Base-by-base conservation (phyloP, 2,888 invertebrate species). In the Amphipoea lucens region DNA sequence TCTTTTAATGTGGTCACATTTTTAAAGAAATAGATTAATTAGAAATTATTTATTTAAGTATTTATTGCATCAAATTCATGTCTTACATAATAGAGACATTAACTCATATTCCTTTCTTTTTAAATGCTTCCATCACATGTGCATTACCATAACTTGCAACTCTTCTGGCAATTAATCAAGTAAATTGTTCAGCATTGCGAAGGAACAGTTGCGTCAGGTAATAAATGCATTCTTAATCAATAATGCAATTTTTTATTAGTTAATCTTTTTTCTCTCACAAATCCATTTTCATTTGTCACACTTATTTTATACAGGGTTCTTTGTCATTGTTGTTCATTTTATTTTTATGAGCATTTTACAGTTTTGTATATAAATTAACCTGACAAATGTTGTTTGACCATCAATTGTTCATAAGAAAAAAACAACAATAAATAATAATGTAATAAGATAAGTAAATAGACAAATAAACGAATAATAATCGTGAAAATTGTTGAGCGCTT, bases 91-190 rank as follows among this genome's bases (percentile, higher is more conserved):
- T 36, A 66, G n/a, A 54, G 62, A 54, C 51, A 71, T 29, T 70
- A 70, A 81, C 23, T 60, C 62, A 54, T 62, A 66, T 71, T 76
- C 63, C 57, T 80, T 76, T 81, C 60, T 81, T 76, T 75, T 81
- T 81, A 54, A 81, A 81, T 67, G 66, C 76, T 66, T 62, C 81
- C 70, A 71, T 67, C 66, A 54, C 45, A 66, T 54, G 57, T 29
- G 36, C 77, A 70, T 81, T 54, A 62, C 36, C 51, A 70, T 81
- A 63, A 51, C 23, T 73, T 79, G 42, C 68, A n/a, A n/a, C n/a
- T n/a, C n/a, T n/a, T n/a, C n/a, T n/a, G 79, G 63, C 63, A 69
- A n/a, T 66, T 54, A 29, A 54, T 17, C 60, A 79, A 72, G 57
- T 68, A n/a, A 62, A 63, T 79, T 48, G 11, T 69, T 69, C 60